Evolutionary conservation across 2,113 vertebrate species (phyloP), one percentile per base, ranked within the genome.

Genomic region (Chrysemys picta): DNA sequence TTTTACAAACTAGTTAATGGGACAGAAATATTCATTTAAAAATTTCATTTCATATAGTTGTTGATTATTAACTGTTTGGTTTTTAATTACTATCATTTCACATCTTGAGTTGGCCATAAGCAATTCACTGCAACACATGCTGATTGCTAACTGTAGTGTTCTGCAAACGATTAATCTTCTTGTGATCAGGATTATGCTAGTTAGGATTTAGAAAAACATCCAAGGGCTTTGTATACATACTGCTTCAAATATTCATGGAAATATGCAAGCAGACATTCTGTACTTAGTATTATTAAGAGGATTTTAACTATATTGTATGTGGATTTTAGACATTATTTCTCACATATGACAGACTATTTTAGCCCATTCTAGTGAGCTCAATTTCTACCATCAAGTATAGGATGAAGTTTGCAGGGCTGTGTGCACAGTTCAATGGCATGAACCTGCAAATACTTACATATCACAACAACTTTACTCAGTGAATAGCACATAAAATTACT

Each of bases 281-380:
- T 78, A 53, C 69, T 94, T 82, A 89, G 49, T 31, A 92, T 93
- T 88, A 94, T 92, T 93, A 96, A 94, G 82, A 94, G 80, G 94
- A 96, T 96, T 95, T 94, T 90, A 53, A 84, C 90, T 87, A 83
- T 85, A 82, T 49, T 85, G 8, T 89, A 4, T 82, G 27, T 93
- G 85, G 85, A 89, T 96, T 94, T 93, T 57, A n/a, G 56, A n/a
- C 38, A 91, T 75, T 96, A 89, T 89, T 94, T 31, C 83, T 95
- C 83, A 91, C 3, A 25, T 94, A 91, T 82, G 72, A 84, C 29
- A 82, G 90, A 27, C 22, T 80, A 78, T 89, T 93, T 52, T 80
- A 56, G 10, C 19, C 89, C 62, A 94, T 49, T 88, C 11, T 78
- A 75, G 47, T 65, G 29, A 10, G n/a, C 17, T 94, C 12, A 50